Conservation (phyloP, 2,113 vertebrate species). For the Alethe castanea region DNA sequence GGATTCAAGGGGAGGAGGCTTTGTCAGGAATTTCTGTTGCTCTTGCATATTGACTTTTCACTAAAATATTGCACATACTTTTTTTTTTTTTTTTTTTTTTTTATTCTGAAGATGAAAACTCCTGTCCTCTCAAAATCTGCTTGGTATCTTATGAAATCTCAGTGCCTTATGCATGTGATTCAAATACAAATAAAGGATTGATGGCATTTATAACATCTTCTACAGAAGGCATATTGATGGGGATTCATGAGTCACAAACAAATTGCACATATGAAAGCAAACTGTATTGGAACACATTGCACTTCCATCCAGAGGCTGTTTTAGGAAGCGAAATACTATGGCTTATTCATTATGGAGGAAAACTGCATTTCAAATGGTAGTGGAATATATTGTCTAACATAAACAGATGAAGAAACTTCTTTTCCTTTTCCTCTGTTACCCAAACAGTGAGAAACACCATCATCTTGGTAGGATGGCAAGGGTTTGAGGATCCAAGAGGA, state of each 20-base stretch:
- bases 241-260: slow-evolving; percentile 65
- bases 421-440: neutral
- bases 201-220: slow-evolving; percentile 57
- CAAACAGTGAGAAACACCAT: neutral
- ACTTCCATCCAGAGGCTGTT: slow-evolving; percentile 48
- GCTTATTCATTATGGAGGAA: neutral
- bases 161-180: slow-evolving; percentile 50
- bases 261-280: slow-evolving; percentile 59
- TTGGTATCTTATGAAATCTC: slow-evolving; percentile 33
- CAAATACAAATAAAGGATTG: slow-evolving; percentile 60
- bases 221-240: slow-evolving; percentile 68
- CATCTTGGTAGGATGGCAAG: neutral
- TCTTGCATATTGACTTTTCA: slow-evolving; percentile 41
- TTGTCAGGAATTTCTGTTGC: slow-evolving; percentile 53
- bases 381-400: neutral
- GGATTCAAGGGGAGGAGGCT: slow-evolving; percentile 12
- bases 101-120: neutral
- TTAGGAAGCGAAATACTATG: neutral
- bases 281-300: slow-evolving; percentile 58
- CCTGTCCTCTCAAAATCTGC: slow-evolving; percentile 55
- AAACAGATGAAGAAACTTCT: neutral
- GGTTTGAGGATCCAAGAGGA: neutral
- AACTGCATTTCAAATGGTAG: neutral
- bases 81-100: neutral
- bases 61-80: slow-evolving; percentile 12